Conservation (phyloP, 2,797 vertebrate genomes). For the Rhabdophis nuchalis region DNA sequence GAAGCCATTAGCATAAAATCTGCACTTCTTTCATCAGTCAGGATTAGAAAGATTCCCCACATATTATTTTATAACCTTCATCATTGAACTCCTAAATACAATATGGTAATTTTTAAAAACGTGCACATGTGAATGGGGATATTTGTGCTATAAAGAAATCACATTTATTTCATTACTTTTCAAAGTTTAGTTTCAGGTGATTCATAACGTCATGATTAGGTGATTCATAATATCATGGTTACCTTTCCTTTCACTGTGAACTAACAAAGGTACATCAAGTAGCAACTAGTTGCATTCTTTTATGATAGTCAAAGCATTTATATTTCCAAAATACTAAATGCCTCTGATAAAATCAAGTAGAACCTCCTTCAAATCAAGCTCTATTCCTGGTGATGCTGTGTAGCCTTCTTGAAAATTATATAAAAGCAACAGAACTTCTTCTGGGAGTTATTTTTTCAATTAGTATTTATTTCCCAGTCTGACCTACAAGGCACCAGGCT, state of each 20-base stretch:
- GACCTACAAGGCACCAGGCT: not conserved
- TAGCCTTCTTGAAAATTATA: not conserved
- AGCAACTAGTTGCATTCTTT: slow-evolving; percentile 31
- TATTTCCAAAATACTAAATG: not conserved
- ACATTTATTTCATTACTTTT: not conserved
- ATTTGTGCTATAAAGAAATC: slow-evolving; percentile 29
- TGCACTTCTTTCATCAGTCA: slow-evolving; percentile 63
- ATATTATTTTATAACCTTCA: slow-evolving; percentile 47
- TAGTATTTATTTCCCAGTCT: not conserved
- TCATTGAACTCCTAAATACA: slow-evolving; percentile 42
- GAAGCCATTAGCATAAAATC: slow-evolving; percentile 60
- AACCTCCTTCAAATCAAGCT: not conserved
- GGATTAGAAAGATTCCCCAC: slow-evolving; percentile 54
- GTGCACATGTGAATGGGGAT: slow-evolving; percentile 1
- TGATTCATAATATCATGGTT: not conserved
- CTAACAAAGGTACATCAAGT: slow-evolving; percentile 56
- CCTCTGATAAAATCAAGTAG: not conserved
- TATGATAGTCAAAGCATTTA: not conserved
- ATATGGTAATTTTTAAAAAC: slow-evolving; percentile 51
- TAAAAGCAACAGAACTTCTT: not conserved
- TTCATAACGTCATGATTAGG: slow-evolving; percentile 36
- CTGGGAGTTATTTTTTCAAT: not conserved
- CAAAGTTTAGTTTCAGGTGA: slow-evolving; percentile 34
- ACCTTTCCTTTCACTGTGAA: slow-evolving; percentile 46
- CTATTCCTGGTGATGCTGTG: not conserved